Percentiles rank a stretch among this genome's conserved stretches.
Evolutionary conservation across 2,888 invertebrate genomes (phyloP).

Genomic region (Axea sp.): DNA sequence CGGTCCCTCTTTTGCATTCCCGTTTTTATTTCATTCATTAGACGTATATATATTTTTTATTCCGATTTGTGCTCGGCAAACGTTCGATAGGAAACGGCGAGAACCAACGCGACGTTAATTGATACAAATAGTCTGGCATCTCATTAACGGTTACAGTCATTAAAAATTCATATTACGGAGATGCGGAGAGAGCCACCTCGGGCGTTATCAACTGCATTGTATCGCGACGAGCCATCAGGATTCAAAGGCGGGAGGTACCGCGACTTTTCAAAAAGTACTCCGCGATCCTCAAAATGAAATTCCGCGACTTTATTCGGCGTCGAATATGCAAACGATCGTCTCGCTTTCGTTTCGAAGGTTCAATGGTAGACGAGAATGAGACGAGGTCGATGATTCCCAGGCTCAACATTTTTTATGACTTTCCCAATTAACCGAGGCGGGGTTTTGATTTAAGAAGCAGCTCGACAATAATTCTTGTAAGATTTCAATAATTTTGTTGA

Average conservation of each 20-base stretch:
- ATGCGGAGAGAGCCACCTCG: constrained; percentile 46
- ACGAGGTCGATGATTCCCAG: constrained; percentile 1
- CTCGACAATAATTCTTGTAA: too few species aligned
- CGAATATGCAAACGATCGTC: constrained; percentile 52
- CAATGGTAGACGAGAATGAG: too few species aligned
- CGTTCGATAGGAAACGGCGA: constrained; percentile 45
- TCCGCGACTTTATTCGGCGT: constrained; percentile 47
- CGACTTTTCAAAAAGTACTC: constrained; percentile 51
- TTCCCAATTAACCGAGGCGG: background rate
- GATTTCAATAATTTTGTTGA: too few species aligned
- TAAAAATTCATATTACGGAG: constrained; percentile 66
- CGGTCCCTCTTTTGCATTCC: constrained; percentile 4
- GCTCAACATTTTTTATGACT: constrained; percentile 1
- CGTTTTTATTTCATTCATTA: constrained; percentile 26
- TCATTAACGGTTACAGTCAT: constrained; percentile 73
- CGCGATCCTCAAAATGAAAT: constrained; percentile 42
- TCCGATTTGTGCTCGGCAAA: constrained; percentile 9
- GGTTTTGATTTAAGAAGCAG: background rate
- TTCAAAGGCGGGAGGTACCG: constrained; percentile 34
- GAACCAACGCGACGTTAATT: constrained; percentile 67
- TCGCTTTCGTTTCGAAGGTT: constrained; percentile 37
- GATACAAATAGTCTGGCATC: constrained; percentile 71
- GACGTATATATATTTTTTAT: constrained; percentile 11
- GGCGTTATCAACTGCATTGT: constrained; percentile 57
- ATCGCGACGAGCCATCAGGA: constrained; percentile 40